A percentile compares a stretch with the other conserved stretches of the same genome.
These are phyloP conservation scores for Argyra leucocephala DNA, from an alignment of 2,888 invertebrate genomes.

Conservation along the genomic window DNA sequence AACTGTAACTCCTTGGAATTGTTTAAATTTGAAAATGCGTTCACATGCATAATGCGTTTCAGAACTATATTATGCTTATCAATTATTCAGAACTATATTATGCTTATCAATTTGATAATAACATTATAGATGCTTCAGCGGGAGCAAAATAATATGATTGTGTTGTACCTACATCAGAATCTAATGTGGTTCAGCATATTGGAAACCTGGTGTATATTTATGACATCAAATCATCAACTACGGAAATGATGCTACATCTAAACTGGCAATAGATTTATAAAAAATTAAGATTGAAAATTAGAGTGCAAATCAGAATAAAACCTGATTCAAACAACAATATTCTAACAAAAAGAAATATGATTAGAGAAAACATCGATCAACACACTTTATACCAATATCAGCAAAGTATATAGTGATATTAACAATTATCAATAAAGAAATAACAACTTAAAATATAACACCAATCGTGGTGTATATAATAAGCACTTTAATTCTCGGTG, in stretches of 20 bases:
- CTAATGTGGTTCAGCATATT: slow-evolving; percentile 5
- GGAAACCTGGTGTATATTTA: slow-evolving; percentile 10
- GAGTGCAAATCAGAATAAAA: slow-evolving; percentile 17
- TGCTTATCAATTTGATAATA: slow-evolving; percentile 15
- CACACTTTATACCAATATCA: neutral
- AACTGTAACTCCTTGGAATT: too few species aligned
- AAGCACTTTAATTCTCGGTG: slow-evolving; percentile 29
- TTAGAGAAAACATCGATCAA: neutral
- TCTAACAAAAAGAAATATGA: neutral
- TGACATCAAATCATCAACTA: slow-evolving; percentile 7
- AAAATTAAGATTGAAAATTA: slow-evolving; percentile 18
- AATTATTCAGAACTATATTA: slow-evolving; percentile 18
- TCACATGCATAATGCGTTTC: too few species aligned
- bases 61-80: too few species aligned
- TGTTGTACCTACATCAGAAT: slow-evolving; percentile 16
- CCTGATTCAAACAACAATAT: slow-evolving; percentile 25
- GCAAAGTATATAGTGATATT: neutral
- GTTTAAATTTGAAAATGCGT: too few species aligned
- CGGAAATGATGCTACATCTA: neutral
- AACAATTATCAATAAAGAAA: neutral
- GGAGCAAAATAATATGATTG: slow-evolving; percentile 16
- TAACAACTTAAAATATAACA: neutral
- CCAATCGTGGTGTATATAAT: slow-evolving; percentile 14
- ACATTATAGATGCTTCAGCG: slow-evolving; percentile 13
- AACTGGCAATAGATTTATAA: slow-evolving; percentile 16